phyloP scores from a whole-genome alignment of 1,140 invertebrate species.

The Ceratitis capitata region DNA sequence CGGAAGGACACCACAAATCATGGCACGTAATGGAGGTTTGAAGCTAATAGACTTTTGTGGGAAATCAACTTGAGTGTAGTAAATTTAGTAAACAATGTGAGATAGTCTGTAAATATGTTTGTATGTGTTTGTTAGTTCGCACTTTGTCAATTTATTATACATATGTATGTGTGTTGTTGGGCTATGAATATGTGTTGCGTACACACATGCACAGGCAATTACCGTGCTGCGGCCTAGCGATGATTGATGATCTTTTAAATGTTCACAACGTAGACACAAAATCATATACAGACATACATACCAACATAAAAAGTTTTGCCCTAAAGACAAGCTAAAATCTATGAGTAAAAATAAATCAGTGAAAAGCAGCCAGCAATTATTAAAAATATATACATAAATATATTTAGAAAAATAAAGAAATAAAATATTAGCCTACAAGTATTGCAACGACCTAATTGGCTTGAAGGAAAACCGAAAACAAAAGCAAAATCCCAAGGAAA shows the following conservation, averaged over 20 bases:
- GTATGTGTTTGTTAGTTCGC: background rate
- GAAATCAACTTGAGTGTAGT: background rate
- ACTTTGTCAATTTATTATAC: too few species aligned
- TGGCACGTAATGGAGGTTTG: too few species aligned
- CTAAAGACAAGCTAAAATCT: background rate
- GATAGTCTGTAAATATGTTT: background rate
- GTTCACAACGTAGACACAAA: slow-evolving; percentile 51
- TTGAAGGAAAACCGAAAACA: slow-evolving; percentile 31
- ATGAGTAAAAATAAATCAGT: background rate
- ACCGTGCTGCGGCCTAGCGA: slow-evolving; percentile 53
- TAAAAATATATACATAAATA: background rate
- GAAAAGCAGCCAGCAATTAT: background rate
- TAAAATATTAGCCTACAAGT: background rate
- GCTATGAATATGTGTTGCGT: slow-evolving; percentile 28
- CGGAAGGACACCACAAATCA: slow-evolving; percentile 27
- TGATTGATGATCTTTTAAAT: slow-evolving; percentile 64
- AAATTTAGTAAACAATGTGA: background rate
- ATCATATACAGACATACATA: background rate
- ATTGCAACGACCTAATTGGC: slow-evolving; percentile 47
- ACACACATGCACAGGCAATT: slow-evolving; percentile 52
- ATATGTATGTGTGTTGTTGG: background rate
- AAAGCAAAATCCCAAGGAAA: background rate
- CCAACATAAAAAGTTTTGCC: background rate
- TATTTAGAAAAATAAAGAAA: background rate
- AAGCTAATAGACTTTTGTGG: slow-evolving; percentile 27